These are phyloP conservation scores for Macrotrachela quadricornifera DNA, from an alignment of 1,140 invertebrate species.

Conservation along the genomic window DNA sequence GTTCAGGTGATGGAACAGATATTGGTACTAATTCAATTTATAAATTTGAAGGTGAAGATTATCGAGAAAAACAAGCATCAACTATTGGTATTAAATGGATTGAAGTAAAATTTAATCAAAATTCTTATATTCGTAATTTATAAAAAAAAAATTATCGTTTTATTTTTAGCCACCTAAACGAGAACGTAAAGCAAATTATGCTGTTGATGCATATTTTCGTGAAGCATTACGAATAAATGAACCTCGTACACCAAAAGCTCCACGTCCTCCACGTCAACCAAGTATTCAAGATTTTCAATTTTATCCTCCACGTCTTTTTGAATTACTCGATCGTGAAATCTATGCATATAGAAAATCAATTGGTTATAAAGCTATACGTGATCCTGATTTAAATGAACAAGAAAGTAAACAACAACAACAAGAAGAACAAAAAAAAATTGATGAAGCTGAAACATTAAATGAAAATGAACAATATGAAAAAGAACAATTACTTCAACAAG, in stretches of 20 bases:
- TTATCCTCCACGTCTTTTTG: slow-evolving; percentile 86
- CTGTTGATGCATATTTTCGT: slow-evolving; percentile 90
- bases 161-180: no score
- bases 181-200: slow-evolving; percentile 92
- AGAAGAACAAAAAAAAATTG: slow-evolving; percentile 87
- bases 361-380: slow-evolving; percentile 64
- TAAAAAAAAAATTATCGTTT: no score
- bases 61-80: slow-evolving; percentile 34
- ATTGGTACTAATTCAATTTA: slow-evolving; percentile 57
- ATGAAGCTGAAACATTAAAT: slow-evolving; percentile 64
- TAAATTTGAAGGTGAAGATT: slow-evolving; percentile 76
- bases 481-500: slow-evolving; percentile 72
- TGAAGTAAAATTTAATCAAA: slow-evolving; percentile 78
- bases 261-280: slow-evolving; percentile 87
- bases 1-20: no score
- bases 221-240: slow-evolving; percentile 82
- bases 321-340: slow-evolving; percentile 91
- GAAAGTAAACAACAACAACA: slow-evolving; percentile 62
- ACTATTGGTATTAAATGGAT: slow-evolving; percentile 14
- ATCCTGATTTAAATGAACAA: slow-evolving; percentile 74
- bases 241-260: slow-evolving; percentile 88
- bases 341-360: slow-evolving; percentile 75
- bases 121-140: no score
- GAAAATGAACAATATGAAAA: slow-evolving; percentile 77
- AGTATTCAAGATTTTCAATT: slow-evolving; percentile 99